Evolutionary conservation across 2,113 vertebrate species (phyloP).

Genomic region (Oreochromis spilurus): DNA sequence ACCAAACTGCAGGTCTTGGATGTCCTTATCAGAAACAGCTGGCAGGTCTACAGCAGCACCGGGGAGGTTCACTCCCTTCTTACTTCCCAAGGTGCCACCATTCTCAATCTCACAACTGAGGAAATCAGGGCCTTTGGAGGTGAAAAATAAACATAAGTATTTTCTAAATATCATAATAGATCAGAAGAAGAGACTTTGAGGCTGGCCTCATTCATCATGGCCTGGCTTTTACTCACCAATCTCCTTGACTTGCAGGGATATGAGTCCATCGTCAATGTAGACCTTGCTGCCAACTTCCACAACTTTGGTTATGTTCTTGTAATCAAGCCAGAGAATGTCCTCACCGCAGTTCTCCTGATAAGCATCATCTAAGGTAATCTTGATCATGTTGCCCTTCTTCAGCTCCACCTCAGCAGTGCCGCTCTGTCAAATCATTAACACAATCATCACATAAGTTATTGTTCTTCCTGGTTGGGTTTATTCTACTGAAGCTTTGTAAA

Average conservation of each 20-base stretch:
- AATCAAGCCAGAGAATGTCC: constrained; percentile 87
- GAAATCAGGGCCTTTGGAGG: constrained; percentile 77
- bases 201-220: background rate
- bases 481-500: background rate
- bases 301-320: constrained; percentile 93
- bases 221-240: constrained; percentile 76
- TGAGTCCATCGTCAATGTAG: constrained; percentile 93
- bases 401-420: constrained; percentile 95
- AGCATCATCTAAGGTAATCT: constrained; percentile 85
- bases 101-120: constrained; percentile 89
- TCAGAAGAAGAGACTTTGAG: background rate
- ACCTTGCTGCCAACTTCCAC: constrained; percentile 89
- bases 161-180: background rate
- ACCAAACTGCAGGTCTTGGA: constrained; percentile 88
- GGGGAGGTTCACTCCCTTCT: constrained; percentile 95
- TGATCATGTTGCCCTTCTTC: constrained; percentile 83
- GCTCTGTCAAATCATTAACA: constrained; percentile 70
- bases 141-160: background rate
- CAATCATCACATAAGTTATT: background rate
- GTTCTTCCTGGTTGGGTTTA: background rate
- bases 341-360: constrained; percentile 89
- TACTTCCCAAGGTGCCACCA: constrained; percentile 88
- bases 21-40: constrained; percentile 89
- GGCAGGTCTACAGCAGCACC: constrained; percentile 93
- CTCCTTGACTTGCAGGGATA: constrained; percentile 87